These are phyloP conservation scores for Rhizoglyphus robini DNA, from an alignment of 1,140 invertebrate species.

Conservation along the genomic window DNA sequence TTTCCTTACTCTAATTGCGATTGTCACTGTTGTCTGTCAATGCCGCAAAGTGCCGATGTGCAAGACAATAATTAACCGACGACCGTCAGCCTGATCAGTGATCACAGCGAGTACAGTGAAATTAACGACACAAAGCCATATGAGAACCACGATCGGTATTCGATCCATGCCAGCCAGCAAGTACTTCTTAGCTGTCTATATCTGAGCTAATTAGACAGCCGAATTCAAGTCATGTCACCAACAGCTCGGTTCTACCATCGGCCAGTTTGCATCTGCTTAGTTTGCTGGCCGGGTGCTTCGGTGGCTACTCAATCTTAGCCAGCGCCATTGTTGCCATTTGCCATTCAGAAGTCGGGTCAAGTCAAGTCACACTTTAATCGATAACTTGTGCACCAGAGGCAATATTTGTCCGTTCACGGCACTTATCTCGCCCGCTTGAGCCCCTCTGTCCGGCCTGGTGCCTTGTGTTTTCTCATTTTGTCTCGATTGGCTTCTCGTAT, in stretches of 20 bases:
- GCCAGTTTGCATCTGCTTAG: neutral
- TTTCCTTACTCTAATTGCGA: neutral
- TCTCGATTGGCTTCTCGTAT: neutral
- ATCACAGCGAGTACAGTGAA: neutral
- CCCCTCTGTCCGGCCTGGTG: too few relatives aligned
- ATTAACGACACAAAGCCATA: neutral
- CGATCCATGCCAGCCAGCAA: neutral
- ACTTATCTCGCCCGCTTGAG: too few relatives aligned
- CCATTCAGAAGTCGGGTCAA: neutral
- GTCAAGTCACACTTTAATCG: too few relatives aligned
- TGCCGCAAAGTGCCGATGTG: neutral
- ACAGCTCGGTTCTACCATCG: neutral
- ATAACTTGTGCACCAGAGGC: too few relatives aligned
- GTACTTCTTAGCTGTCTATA: neutral
- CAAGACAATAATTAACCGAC: neutral
- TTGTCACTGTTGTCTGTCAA: neutral
- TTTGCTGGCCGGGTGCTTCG: neutral
- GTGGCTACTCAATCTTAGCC: neutral
- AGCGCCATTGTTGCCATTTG: neutral
- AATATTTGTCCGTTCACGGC: too few relatives aligned
- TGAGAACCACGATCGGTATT: neutral
- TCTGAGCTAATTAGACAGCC: neutral
- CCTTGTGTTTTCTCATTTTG: neutral
- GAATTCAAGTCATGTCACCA: slow-evolving; percentile 14
- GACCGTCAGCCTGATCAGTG: neutral